Base-by-base conservation (phyloP, 2,888 invertebrate species). In the Muschampia plurimacula region DNA sequence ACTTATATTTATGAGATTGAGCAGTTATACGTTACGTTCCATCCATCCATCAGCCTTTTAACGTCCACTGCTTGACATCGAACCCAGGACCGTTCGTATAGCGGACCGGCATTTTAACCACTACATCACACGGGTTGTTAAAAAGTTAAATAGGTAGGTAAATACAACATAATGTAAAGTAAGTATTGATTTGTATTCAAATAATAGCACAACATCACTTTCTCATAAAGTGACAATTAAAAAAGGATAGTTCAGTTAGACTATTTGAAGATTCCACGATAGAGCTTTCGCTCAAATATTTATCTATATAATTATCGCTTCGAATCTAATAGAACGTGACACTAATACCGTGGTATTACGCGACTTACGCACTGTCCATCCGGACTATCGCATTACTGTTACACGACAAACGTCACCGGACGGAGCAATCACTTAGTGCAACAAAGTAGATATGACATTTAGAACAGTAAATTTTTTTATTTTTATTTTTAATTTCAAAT, bases 261-360 rank as follows among this genome's bases (percentile, higher is more conserved):
- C 6, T 55, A 52, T 52, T 15, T 7, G 13, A 22, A 55, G 55
- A 55, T 55, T 15, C 55, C 55, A 22, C 55, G 6, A 55, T 55
- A 9, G 22, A 22, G 10, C 55, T 55, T 55, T 55, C 55, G 55
- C 55, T 52, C 52, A 52, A 52, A 52, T 52, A 22, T 22, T 69
- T 69, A 69, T 69, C 63, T 63, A 9, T 39, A 22, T 63, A 69
- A 69, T 69, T 69, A 69, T 69, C 69, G 69, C 41, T 49, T 66
- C 41, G 41, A 63, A 55, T 63, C 69, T 39, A 69, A 64, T 55
- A 63, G 55, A 13, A 41, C 52, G 63, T 64, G 69, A 69, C 69
- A 69, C 69, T 64, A 69, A 69, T 69, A 64, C 69, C 55, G 49
- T 22, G 62, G 69, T 52, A 28, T 52, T 63, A 55, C 22, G 63